Base-by-base conservation (phyloP, 2,113 vertebrate species). In the Isichthys henryi region DNA sequence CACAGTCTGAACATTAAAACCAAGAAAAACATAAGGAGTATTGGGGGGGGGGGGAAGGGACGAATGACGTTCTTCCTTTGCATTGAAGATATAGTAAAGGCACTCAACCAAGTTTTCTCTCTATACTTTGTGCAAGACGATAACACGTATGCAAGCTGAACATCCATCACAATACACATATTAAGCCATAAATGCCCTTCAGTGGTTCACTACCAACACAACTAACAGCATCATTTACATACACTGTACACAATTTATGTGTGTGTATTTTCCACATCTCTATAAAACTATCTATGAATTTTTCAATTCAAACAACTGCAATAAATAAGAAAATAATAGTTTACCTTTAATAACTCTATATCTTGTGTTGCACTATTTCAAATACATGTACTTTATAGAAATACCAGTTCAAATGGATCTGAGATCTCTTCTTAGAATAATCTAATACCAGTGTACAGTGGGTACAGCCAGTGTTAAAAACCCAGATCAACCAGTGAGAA, bases 1-100 rank as follows among this genome's bases (percentile, higher is more conserved):
- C 11, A 35, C 49, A 86, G 87, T 86, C n/a, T 31, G 46, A 87
- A 91, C 88, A 87, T 35, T 21, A 15, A 83, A 89, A 56, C 19
- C 53, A 88, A 74, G 17, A 17, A 87, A 87, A 87, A 13, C 19
- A 62, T 4, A 87, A 21, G 27, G n/a, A 5, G 56, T n/a, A 31
- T 45, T 13, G 19, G 35, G 43, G 1, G 43, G 27, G 21, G 31
- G 2, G 43, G 31, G 9, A 7, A 3, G 46, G 23, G 80, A 10
- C 19, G 0, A 48, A 46, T 46, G 10, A 45, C n/a, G 19, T 43
- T 48, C 17, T 43, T 84, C 0, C 43, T 23, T 45, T 84, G 45
- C 23, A 48, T 23, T 13, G 39, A 23, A 87, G 85, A 87, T 19
- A 35, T 13, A 15, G 45, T 11, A 27, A 27, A 50, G 46, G 49